These are phyloP conservation scores for Scolopax rusticola DNA, from an alignment of 2,797 vertebrate species.

Conservation along the genomic window DNA sequence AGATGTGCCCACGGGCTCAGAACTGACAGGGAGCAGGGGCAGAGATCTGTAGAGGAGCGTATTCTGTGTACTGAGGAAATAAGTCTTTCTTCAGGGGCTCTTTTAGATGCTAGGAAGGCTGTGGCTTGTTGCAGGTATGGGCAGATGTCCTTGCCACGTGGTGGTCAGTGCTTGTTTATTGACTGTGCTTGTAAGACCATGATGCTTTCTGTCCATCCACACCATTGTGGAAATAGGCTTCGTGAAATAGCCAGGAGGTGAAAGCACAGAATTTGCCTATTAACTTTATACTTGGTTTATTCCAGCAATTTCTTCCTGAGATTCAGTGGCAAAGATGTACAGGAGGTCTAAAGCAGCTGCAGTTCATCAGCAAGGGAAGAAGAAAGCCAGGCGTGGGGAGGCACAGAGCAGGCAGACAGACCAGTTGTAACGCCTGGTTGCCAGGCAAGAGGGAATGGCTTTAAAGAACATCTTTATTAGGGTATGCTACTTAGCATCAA, in stretches of 20 bases:
- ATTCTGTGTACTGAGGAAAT: background rate
- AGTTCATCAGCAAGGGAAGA: background rate
- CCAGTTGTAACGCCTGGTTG: background rate
- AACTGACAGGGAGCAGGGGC: background rate
- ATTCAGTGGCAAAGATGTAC: background rate
- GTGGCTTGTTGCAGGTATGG: background rate
- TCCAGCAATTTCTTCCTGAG: background rate
- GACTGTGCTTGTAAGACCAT: background rate
- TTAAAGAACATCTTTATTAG: constrained; percentile 61
- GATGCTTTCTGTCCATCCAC: background rate
- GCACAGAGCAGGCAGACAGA: background rate
- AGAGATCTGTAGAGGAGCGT: background rate
- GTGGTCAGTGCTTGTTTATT: background rate
- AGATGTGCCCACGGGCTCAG: background rate
- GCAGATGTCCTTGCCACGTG: fast-evolving
- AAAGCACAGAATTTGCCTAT: background rate
- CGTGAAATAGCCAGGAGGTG: background rate
- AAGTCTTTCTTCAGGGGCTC: background rate
- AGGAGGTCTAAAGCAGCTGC: background rate
- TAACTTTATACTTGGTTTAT: background rate
- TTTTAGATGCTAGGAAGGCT: background rate
- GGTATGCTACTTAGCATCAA: constrained; percentile 40
- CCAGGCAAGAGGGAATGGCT: constrained; percentile 18
- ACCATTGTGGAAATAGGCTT: background rate
- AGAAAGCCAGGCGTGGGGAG: background rate